Evolutionary conservation across 2,888 invertebrate genomes (phyloP).

Genomic region (Eilema griseolum): DNA sequence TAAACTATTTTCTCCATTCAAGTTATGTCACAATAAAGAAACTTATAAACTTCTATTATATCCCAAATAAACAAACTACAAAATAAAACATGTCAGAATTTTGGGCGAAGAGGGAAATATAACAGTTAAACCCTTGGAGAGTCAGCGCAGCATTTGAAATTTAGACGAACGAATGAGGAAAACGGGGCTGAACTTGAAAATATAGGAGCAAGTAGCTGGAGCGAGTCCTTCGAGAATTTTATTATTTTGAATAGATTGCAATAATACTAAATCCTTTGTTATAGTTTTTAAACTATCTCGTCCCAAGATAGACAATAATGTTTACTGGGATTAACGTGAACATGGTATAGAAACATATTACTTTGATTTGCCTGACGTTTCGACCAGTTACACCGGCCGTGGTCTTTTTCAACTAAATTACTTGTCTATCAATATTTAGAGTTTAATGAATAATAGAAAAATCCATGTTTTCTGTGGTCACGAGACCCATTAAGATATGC

Average conservation of each 20-base stretch:
- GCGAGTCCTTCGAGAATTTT: background rate
- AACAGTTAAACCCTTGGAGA: constrained; percentile 66
- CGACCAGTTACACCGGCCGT: no score
- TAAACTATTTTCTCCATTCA: background rate
- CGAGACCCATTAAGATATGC: no score
- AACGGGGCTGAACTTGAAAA: constrained; percentile 55
- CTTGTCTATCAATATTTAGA: no score
- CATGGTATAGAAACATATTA: no score
- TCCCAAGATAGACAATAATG: no score
- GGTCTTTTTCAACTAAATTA: no score
- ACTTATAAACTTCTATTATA: constrained; percentile 25
- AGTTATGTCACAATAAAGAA: constrained; percentile 5
- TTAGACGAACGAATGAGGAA: constrained; percentile 66
- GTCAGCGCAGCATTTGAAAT: constrained; percentile 68
- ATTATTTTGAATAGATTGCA: background rate
- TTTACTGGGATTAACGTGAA: no score
- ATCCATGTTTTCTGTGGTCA: no score
- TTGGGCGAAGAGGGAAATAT: constrained; percentile 58
- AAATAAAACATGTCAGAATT: constrained; percentile 55
- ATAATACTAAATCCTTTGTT: no score
- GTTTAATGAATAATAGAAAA: no score
- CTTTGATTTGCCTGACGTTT: no score
- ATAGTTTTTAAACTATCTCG: no score
- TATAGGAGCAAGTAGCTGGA: constrained; percentile 39
- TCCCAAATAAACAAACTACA: constrained; percentile 53